These are phyloP conservation scores for Aptenodytes patagonicus DNA, from an alignment of 2,113 vertebrate species.

Conservation along the genomic window DNA sequence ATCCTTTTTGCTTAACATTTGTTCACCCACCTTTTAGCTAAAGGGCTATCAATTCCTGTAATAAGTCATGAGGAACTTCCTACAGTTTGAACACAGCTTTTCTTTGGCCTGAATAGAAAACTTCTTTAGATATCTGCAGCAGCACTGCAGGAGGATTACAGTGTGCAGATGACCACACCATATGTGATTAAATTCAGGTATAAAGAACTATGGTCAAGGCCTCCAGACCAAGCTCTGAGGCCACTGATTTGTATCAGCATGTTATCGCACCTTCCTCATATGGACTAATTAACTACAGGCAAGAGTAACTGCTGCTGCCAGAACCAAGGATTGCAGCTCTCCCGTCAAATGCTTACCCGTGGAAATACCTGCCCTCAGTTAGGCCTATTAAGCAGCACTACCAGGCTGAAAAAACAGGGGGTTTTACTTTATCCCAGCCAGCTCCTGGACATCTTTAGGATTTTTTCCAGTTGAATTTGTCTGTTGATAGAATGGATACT, in stretches of 20 bases:
- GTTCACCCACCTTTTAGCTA: background rate
- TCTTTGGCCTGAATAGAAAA: background rate
- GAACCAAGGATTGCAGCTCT: background rate
- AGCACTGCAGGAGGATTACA: background rate
- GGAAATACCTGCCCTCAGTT: background rate
- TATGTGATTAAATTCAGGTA: background rate
- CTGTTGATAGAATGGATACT: background rate
- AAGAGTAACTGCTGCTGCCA: background rate
- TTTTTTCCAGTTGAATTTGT: background rate
- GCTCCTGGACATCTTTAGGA: background rate
- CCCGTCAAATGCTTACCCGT: background rate
- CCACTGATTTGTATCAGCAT: background rate
- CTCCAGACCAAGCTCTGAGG: background rate
- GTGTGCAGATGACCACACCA: background rate
- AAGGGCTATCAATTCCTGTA: background rate
- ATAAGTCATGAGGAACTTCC: background rate
- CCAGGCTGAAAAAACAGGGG: background rate
- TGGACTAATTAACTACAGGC: background rate
- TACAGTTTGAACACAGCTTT: background rate
- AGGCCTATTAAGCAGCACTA: background rate
- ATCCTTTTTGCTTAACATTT: slow-evolving; percentile 7
- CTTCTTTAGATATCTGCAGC: background rate
- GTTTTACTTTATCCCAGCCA: background rate
- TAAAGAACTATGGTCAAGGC: background rate
- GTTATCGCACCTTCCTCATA: background rate